A percentile compares a stretch with the other conserved stretches of the same genome.
phyloP scores from a whole-genome alignment of 2,797 vertebrate species.

The Eurystomus glaucurus region DNA sequence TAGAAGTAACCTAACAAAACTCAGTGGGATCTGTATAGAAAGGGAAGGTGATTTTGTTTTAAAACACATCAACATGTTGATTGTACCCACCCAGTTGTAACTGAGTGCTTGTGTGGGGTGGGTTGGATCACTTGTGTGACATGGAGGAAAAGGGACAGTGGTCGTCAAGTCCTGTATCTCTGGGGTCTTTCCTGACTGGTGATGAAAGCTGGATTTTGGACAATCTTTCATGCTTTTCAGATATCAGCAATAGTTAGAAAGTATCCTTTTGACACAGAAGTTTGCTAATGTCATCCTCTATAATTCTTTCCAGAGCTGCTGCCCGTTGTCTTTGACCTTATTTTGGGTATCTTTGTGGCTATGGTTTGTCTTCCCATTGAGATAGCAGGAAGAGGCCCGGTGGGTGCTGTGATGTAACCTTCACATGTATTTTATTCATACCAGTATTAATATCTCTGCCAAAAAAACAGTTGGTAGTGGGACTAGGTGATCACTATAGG shows the following conservation, averaged over 20 bases:
- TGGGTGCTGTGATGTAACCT: not conserved
- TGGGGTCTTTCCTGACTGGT: not conserved
- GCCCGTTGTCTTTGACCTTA: not conserved
- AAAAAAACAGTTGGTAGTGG: fast-evolving
- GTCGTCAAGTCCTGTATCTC: not conserved
- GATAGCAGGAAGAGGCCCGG: not conserved
- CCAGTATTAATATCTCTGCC: not conserved
- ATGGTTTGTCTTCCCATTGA: not conserved
- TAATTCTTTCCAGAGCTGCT: not conserved
- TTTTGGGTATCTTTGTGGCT: not conserved
- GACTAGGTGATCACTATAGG: not conserved
- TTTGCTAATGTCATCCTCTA: not conserved
- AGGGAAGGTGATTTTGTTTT: not conserved
- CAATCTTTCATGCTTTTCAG: not conserved
- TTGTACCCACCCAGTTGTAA: not conserved
- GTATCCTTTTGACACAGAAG: not conserved
- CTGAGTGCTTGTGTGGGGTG: not conserved
- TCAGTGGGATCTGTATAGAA: not conserved
- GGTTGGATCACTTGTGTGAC: not conserved
- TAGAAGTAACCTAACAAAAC: not conserved
- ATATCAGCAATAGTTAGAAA: not conserved
- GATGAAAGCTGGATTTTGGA: not conserved
- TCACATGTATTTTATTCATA: not conserved
- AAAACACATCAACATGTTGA: not conserved
- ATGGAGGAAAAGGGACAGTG: not conserved